Percentiles rank a stretch among this genome's conserved stretches.
Conservation (phyloP, 1,140 invertebrate genomes). For the Glossosoma conforme region DNA sequence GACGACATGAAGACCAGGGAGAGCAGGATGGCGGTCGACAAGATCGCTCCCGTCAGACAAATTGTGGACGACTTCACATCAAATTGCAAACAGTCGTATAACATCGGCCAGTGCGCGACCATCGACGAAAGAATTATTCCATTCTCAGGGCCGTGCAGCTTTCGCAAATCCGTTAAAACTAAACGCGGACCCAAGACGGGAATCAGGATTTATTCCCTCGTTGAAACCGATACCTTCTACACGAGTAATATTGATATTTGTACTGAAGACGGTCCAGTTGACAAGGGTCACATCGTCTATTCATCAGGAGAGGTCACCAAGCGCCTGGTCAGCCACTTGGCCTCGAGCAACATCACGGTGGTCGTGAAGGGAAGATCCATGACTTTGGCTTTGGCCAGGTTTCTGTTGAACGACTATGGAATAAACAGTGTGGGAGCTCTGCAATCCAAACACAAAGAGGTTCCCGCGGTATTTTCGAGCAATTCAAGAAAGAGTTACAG, state of each 20-base stretch:
- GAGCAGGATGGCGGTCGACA: slow-evolving; percentile 34
- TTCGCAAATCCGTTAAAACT: slow-evolving; percentile 47
- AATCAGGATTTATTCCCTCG: slow-evolving; percentile 43
- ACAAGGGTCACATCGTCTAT: slow-evolving; percentile 24
- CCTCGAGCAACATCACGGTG: slow-evolving; percentile 38
- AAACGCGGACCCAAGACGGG: slow-evolving; percentile 39
- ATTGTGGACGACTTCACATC: slow-evolving; percentile 48
- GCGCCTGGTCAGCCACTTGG: slow-evolving; percentile 41
- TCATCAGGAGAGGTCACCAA: slow-evolving; percentile 35
- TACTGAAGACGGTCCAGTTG: slow-evolving; percentile 38
- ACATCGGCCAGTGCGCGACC: slow-evolving; percentile 37
- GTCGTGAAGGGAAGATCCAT: slow-evolving; percentile 42
- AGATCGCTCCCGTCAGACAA: slow-evolving; percentile 47
- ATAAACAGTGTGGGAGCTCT: slow-evolving; percentile 38
- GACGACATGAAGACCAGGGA: slow-evolving; percentile 33
- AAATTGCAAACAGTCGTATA: slow-evolving; percentile 47
- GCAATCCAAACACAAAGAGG: slow-evolving; percentile 36
- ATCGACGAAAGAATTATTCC: slow-evolving; percentile 49
- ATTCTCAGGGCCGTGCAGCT: slow-evolving; percentile 46
- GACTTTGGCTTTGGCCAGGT: slow-evolving; percentile 36
- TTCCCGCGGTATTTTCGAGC: slow-evolving; percentile 40
- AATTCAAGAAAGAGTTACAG: slow-evolving; percentile 35
- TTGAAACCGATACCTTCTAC: slow-evolving; percentile 47
- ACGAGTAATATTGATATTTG: slow-evolving; percentile 47
- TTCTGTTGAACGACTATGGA: slow-evolving; percentile 37